Percentiles rank a stretch among this genome's conserved stretches.
Conservation (phyloP, 2,113 vertebrate species). For the Octodon degus region DNA sequence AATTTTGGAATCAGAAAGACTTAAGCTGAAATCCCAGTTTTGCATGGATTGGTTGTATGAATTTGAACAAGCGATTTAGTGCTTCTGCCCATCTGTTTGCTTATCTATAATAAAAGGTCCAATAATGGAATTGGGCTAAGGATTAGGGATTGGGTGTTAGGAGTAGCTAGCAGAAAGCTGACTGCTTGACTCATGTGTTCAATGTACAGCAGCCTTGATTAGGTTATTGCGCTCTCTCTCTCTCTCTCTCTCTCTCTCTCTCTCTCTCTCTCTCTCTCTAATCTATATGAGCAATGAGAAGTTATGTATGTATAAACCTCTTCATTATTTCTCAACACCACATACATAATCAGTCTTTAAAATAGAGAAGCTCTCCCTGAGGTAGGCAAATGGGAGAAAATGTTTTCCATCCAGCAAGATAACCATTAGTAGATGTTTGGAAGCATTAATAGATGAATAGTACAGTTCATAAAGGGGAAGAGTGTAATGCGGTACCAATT, state of each 20-base stretch:
- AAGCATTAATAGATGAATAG: not conserved
- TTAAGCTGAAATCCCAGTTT: conserved; percentile 20
- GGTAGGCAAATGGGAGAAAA: not conserved
- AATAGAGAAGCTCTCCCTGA: not conserved
- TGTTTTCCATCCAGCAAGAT: not conserved
- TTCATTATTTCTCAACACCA: not conserved
- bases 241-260: not conserved
- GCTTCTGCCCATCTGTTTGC: conserved; percentile 7
- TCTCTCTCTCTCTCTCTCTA: not conserved
- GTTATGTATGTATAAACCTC: not conserved
- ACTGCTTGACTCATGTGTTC: not conserved
- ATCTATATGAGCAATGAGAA: not conserved
- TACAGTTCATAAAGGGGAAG: not conserved
- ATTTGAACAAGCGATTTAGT: not conserved
- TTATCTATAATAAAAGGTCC: not conserved
- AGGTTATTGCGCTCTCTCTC: not conserved
- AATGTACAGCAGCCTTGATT: not conserved
- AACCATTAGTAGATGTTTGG: not conserved
- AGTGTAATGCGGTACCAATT: not conserved
- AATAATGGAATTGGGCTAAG: not conserved
- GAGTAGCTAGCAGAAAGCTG: not conserved
- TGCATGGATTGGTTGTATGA: not conserved
- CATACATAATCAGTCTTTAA: not conserved
- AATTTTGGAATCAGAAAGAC: not conserved
- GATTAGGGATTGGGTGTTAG: not conserved